Evolutionary conservation across 2,888 invertebrate species (phyloP).

Genomic region (Napeogenes sylphis): DNA sequence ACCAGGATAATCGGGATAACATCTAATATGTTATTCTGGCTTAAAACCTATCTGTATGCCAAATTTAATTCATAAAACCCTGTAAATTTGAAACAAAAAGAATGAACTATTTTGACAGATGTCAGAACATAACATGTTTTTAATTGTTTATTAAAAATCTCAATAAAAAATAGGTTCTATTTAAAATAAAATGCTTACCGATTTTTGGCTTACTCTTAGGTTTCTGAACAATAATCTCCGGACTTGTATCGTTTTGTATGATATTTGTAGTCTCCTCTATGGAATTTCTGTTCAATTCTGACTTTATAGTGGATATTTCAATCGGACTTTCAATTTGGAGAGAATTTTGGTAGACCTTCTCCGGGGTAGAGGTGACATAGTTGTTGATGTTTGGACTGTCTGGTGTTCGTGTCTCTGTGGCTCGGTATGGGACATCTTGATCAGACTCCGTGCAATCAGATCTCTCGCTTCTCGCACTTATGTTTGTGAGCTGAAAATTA

Average conservation of each 20-base stretch:
- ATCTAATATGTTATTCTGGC: too few species aligned
- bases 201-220: slow-evolving; percentile 17
- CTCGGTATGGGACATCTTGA: slow-evolving; percentile 37
- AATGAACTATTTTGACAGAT: too few species aligned
- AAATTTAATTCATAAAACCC: too few species aligned
- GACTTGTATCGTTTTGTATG: slow-evolving; percentile 38
- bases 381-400: slow-evolving; percentile 12
- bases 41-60: too few species aligned
- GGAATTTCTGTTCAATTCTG: slow-evolving; percentile 21
- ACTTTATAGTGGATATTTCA: slow-evolving; percentile 17
- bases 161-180: background rate
- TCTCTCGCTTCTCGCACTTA: slow-evolving; percentile 51
- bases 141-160: too few species aligned
- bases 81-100: too few species aligned
- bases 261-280: slow-evolving; percentile 40
- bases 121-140: too few species aligned
- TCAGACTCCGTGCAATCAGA: slow-evolving; percentile 52
- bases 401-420: slow-evolving; percentile 18
- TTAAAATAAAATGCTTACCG: slow-evolving; percentile 9
- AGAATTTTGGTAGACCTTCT: slow-evolving; percentile 27
- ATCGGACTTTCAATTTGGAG: slow-evolving; percentile 9
- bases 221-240: slow-evolving; percentile 7
- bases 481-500: slow-evolving; percentile 57
- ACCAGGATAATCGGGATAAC: too few species aligned
- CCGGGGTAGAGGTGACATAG: slow-evolving; percentile 38